Percentiles rank a stretch among this genome's conserved stretches.
phyloP scores from a whole-genome alignment of 2,888 invertebrate species.

The Parthenolecanium corni region DNA sequence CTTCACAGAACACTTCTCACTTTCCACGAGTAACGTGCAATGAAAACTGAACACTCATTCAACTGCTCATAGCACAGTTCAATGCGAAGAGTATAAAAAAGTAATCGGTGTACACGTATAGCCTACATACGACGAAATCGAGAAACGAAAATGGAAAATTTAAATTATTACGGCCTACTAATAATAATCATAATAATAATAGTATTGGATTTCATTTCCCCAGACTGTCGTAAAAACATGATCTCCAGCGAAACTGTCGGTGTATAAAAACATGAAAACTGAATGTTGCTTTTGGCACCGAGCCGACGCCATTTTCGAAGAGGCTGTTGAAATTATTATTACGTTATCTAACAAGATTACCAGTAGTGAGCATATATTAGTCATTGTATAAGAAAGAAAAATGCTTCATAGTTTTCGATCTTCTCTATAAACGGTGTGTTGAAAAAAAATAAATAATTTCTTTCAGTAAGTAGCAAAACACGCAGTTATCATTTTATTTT shows the following conservation, averaged over 20 bases:
- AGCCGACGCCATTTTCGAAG: slow-evolving; percentile 10
- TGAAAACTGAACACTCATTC: not conserved
- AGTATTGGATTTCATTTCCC: slow-evolving; percentile 23
- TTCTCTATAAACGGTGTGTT: too few species aligned
- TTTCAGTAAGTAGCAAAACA: too few species aligned
- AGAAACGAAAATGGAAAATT: slow-evolving; percentile 18
- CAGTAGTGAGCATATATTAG: not conserved
- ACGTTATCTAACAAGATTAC: too few species aligned
- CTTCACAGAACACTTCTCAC: too few species aligned
- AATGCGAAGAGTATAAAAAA: not conserved
- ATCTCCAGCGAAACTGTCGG: slow-evolving; percentile 20
- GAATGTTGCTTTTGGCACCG: slow-evolving; percentile 24
- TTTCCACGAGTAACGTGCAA: not conserved
- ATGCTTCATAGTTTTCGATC: too few species aligned
- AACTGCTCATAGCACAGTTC: not conserved
- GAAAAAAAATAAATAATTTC: too few species aligned
- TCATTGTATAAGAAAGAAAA: too few species aligned
- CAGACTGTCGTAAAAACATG: slow-evolving; percentile 26
- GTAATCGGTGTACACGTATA: not conserved
- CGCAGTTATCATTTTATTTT: too few species aligned
- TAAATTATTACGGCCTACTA: slow-evolving; percentile 25
- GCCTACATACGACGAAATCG: not conserved
- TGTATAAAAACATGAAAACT: not conserved
- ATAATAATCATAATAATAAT: not conserved
- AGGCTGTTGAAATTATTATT: slow-evolving; percentile 4